Evolutionary conservation across 2,113 vertebrate species (phyloP).

Genomic region (Mungos mungo): DNA sequence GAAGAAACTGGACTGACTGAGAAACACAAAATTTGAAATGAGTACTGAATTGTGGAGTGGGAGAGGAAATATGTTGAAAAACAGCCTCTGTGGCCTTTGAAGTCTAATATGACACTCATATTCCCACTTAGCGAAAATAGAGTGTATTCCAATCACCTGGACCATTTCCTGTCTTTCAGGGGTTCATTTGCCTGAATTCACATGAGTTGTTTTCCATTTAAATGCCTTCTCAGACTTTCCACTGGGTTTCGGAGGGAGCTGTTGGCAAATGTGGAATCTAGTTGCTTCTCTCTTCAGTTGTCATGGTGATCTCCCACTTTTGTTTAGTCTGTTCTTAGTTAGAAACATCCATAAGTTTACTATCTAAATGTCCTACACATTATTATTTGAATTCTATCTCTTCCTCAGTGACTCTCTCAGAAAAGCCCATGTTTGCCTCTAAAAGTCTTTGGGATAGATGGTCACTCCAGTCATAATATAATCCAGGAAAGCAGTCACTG

Average conservation of each 20-base stretch:
- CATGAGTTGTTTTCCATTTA: slow-evolving; percentile 35
- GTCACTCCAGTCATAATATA: not conserved
- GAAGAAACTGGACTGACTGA: not conserved
- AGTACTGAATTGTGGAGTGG: not conserved
- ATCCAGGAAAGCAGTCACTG: not conserved
- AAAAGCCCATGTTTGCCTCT: slow-evolving; percentile 12
- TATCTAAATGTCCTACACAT: slow-evolving; percentile 1
- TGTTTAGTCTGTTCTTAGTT: slow-evolving; percentile 57
- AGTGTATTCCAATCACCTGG: not conserved
- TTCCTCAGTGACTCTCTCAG: not conserved
- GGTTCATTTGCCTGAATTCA: not conserved
- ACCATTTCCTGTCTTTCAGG: slow-evolving; percentile 10
- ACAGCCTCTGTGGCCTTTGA: not conserved
- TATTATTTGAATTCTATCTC: not conserved
- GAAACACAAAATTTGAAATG: not conserved
- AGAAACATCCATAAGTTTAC: slow-evolving; percentile 57
- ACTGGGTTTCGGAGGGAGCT: not conserved
- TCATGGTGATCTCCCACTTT: slow-evolving; percentile 55
- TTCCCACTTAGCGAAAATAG: not conserved
- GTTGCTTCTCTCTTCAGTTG: slow-evolving; percentile 36
- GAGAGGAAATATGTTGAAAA: not conserved
- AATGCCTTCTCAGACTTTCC: not conserved
- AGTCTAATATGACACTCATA: not conserved
- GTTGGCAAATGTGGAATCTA: slow-evolving; percentile 33
- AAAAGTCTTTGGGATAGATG: not conserved